Evolutionary conservation across 2,888 invertebrate genomes (phyloP).

Genomic region (Chydorus sphaericus): DNA sequence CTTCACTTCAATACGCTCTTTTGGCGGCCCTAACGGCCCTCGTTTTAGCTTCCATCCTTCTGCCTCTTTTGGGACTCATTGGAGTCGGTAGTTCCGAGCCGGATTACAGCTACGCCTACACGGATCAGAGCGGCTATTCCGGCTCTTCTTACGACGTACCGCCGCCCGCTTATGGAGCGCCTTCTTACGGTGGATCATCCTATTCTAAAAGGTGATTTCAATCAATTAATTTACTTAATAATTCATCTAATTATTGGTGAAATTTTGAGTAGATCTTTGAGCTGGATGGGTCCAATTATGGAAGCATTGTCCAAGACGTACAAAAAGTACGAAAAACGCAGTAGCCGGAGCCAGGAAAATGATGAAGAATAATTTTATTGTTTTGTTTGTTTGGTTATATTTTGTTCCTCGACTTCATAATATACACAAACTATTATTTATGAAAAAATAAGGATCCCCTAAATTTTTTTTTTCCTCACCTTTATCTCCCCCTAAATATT

Average conservation of each 20-base stretch:
- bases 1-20: constrained; percentile 14
- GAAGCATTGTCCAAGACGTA: constrained; percentile 11
- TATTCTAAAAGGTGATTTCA: neutral
- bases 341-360: constrained; percentile 1
- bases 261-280: constrained; percentile 7
- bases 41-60: constrained; percentile 11
- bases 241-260: too few species aligned
- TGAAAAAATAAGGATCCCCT: neutral
- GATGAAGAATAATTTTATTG: neutral
- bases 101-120: constrained; percentile 12
- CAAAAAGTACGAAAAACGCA: constrained; percentile 6
- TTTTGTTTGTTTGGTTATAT: too few species aligned
- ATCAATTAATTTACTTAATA: too few species aligned
- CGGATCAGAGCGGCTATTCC: constrained; percentile 8
- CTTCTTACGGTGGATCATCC: neutral
- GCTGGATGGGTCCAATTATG: constrained; percentile 12
- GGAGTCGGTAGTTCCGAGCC: constrained; percentile 13
- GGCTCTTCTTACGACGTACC: neutral
- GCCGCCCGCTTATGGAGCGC: neutral
- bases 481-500: neutral
- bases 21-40: constrained; percentile 12
- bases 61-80: constrained; percentile 13
- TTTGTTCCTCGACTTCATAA: too few species aligned
- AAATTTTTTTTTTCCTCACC: neutral
- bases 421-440: neutral